These are phyloP conservation scores for Heliconius nattereri DNA, from an alignment of 1,140 invertebrate genomes.

Conservation along the genomic window DNA sequence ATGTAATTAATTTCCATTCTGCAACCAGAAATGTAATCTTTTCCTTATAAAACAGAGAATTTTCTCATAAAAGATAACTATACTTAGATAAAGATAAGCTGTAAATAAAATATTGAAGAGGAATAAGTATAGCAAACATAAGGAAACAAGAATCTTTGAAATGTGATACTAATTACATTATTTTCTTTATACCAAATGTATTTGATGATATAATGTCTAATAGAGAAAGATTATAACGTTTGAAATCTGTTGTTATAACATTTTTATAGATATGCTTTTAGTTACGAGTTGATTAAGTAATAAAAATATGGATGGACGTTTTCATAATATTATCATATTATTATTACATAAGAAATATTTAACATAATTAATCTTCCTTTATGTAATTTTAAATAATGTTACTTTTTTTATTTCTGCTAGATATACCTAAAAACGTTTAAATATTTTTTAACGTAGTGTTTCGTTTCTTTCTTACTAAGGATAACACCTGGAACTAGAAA, in stretches of 20 bases:
- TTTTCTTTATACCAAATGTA: slow-evolving; percentile 4
- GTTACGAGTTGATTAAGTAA: no score
- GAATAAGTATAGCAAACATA: background rate
- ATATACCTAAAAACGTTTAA: no score
- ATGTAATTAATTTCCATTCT: background rate
- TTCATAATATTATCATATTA: no score
- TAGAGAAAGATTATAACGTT: background rate
- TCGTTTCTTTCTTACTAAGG: no score
- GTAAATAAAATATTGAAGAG: background rate
- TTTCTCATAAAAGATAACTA: background rate
- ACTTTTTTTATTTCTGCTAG: no score
- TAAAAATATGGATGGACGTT: no score
- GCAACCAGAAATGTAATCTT: background rate
- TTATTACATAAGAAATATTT: no score
- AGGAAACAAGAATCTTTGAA: background rate
- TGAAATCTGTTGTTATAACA: background rate
- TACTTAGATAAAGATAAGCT: background rate
- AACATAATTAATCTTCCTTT: no score
- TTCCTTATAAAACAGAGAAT: background rate
- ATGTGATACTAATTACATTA: slow-evolving; percentile 8
- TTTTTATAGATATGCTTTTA: background rate
- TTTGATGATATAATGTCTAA: background rate
- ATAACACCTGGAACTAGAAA: no score
- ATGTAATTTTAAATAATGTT: no score
- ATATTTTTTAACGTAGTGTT: no score